Percentiles rank a stretch among this genome's conserved stretches.
phyloP scores from a whole-genome alignment of 2,888 invertebrate genomes.

The Callimorpha dominula region DNA sequence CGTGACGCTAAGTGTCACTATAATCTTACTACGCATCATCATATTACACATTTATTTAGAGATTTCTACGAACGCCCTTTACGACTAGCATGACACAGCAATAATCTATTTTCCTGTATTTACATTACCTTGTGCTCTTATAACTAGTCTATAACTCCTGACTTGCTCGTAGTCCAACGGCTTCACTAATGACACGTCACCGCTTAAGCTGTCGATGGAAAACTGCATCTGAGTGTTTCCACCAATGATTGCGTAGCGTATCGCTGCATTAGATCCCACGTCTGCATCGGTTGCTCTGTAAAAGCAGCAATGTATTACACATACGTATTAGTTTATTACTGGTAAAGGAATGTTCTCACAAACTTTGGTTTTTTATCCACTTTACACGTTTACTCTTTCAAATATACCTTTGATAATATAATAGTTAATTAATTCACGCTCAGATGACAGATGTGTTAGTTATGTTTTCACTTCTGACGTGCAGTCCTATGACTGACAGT shows the following conservation, averaged over 20 bases:
- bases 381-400: not conserved
- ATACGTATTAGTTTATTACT: not conserved
- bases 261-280: slow-evolving; percentile 96
- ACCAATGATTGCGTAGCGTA: slow-evolving; percentile 97
- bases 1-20: too few relatives aligned
- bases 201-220: slow-evolving; percentile 96
- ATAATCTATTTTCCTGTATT: not conserved
- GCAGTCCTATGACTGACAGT: too few relatives aligned
- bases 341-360: not conserved
- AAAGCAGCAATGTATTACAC: slow-evolving; percentile 31
- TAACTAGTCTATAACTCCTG: slow-evolving; percentile 94
- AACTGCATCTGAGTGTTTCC: slow-evolving; percentile 98
- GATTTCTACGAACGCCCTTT: not conserved
- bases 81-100: not conserved
- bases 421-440: too few relatives aligned
- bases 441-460: too few relatives aligned
- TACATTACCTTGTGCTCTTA: slow-evolving; percentile 92
- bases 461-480: too few relatives aligned
- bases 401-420: not conserved
- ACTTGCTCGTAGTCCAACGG: slow-evolving; percentile 96
- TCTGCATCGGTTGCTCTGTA: slow-evolving; percentile 96
- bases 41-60: not conserved
- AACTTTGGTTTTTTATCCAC: not conserved
- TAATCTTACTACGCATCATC: too few relatives aligned
- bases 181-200: slow-evolving; percentile 95